Conservation (phyloP, 2,113 vertebrate genomes). For the Spheniscus mendiculus region DNA sequence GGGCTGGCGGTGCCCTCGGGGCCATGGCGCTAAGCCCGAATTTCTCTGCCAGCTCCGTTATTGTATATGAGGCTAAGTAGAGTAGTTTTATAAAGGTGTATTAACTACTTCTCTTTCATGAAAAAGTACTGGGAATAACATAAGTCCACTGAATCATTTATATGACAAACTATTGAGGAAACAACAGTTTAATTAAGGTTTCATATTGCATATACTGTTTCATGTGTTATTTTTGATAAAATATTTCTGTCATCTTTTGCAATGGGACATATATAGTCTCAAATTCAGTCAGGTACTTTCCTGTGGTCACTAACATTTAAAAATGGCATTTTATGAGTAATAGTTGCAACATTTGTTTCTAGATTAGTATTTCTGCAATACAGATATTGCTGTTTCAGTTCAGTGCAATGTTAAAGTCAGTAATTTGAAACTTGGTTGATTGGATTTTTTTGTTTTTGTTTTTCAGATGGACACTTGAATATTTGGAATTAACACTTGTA, state of each 20-base stretch:
- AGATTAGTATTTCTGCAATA: background rate
- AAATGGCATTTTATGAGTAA: background rate
- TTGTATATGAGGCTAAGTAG: background rate
- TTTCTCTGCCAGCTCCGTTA: background rate
- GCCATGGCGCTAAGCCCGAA: background rate
- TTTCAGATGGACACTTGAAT: background rate
- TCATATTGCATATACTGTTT: background rate
- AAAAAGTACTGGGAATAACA: background rate
- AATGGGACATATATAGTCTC: background rate
- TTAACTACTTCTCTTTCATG: background rate
- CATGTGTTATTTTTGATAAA: background rate
- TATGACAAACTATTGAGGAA: background rate
- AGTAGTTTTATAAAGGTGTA: background rate
- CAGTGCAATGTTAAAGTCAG: background rate
- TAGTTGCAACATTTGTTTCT: background rate
- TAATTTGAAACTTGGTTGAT: background rate
- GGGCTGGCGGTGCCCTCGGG: accelerated
- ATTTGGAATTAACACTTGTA: background rate
- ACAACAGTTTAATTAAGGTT: background rate
- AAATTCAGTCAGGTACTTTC: background rate
- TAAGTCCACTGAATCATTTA: background rate
- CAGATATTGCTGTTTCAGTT: background rate
- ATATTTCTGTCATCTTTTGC: background rate
- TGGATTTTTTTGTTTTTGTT: accelerated
- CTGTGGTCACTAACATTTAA: background rate